A percentile compares a stretch with the other conserved stretches of the same genome.
Evolutionary conservation across 2,888 invertebrate genomes (phyloP).

Genomic region (Pristionchus mayeri): DNA sequence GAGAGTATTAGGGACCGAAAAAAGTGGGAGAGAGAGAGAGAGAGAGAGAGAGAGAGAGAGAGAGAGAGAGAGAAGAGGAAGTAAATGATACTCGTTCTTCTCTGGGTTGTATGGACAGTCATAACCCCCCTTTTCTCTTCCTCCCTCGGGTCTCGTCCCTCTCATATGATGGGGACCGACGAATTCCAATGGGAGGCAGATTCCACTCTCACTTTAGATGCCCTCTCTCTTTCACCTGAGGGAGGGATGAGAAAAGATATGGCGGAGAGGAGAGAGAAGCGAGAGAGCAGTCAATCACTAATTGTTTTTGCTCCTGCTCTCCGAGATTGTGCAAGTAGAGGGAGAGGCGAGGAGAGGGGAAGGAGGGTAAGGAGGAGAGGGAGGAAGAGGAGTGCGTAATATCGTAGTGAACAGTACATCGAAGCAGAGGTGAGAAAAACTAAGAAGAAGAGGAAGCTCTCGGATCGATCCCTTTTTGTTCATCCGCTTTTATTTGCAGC

Average conservation of each 20-base stretch:
- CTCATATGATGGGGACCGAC: not conserved
- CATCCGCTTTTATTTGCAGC: not conserved
- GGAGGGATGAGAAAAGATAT: no score
- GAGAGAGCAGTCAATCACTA: conserved; percentile 13
- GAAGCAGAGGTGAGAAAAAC: no score
- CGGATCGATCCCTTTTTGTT: not conserved
- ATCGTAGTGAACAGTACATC: no score
- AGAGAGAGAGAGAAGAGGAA: no score
- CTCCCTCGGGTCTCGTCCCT: conserved; percentile 18
- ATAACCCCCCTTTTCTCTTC: not conserved
- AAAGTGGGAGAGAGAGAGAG: not conserved
- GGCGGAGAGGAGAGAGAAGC: not conserved
- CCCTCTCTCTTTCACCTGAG: no score
- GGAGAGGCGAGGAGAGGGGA: not conserved
- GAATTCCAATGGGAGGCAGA: not conserved
- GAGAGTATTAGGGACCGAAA: not conserved
- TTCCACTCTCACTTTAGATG: not conserved
- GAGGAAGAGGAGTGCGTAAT: not conserved
- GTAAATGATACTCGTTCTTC: conserved; percentile 27
- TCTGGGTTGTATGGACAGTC: conserved; percentile 19
- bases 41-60: no score
- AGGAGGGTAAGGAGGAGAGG: not conserved
- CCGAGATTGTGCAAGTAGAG: conserved; percentile 14
- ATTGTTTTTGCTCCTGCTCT: conserved; percentile 17
- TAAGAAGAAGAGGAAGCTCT: not conserved